These are phyloP conservation scores for Cinclus cinclus DNA, from an alignment of 2,113 vertebrate species.

Conservation along the genomic window DNA sequence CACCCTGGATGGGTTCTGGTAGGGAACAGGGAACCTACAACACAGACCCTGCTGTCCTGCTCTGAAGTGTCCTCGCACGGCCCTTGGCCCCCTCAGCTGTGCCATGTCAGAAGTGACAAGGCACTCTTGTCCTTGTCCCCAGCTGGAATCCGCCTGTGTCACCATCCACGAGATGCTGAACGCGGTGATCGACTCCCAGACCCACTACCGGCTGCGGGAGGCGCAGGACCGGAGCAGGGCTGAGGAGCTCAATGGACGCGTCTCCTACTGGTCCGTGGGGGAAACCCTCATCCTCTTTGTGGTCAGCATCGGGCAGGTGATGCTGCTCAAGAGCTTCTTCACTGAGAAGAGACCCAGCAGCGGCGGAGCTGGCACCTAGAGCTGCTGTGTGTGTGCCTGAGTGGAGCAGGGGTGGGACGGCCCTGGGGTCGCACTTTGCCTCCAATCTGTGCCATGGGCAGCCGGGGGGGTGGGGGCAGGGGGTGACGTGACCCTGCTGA, in stretches of 20 bases:
- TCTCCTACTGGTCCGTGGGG: conserved; percentile 85
- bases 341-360: conserved; percentile 74
- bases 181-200: conserved; percentile 83
- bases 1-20: neutral
- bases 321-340: conserved; percentile 91
- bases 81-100: neutral
- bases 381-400: neutral
- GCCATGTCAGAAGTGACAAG: rapidly evolving
- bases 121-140: neutral
- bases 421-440: rapidly evolving
- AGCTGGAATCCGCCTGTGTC: conserved; percentile 89
- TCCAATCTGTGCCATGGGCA: neutral
- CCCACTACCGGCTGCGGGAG: conserved; percentile 84
- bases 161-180: conserved; percentile 88
- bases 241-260: conserved; percentile 78
- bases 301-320: conserved; percentile 86
- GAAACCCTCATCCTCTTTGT: conserved; percentile 83
- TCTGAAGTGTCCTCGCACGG: rapidly evolving
- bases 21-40: neutral
- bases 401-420: neutral
- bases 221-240: conserved; percentile 84
- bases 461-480: neutral
- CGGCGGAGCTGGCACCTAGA: conserved; percentile 69
- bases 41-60: neutral
- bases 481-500: neutral